Conservation (phyloP, 2,888 invertebrate species). For the Zhuqinia jingwanae region DNA sequence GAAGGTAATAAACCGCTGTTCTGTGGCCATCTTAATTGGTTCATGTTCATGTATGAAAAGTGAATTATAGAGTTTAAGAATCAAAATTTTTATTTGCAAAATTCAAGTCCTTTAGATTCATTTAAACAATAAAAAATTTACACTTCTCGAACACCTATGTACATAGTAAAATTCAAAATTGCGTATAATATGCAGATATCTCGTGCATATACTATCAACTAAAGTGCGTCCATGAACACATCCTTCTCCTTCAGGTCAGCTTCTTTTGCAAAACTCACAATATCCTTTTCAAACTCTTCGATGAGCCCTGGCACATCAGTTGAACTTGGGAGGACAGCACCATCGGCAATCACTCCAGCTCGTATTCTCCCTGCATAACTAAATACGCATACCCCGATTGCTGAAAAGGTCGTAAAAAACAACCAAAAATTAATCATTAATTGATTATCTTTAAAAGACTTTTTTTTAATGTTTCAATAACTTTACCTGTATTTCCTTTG, state of each 20-base stretch:
- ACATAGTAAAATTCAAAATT: not conserved
- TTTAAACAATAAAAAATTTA: too few species aligned
- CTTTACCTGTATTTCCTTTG: constrained; percentile 76
- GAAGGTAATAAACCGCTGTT: too few species aligned
- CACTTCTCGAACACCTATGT: too few species aligned
- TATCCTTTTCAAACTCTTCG: constrained; percentile 75
- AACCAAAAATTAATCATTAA: too few species aligned
- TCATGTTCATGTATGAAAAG: too few species aligned
- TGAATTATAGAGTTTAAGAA: too few species aligned
- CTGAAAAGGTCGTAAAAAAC: constrained; percentile 51
- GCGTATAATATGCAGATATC: not conserved
- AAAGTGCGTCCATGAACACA: constrained; percentile 65
- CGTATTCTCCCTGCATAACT: constrained; percentile 77
- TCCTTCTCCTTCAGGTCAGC: constrained; percentile 61
- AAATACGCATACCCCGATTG: constrained; percentile 77
- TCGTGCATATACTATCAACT: not conserved
- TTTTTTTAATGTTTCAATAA: not conserved
- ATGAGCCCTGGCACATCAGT: constrained; percentile 71
- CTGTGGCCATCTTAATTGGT: too few species aligned
- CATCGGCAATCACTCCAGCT: constrained; percentile 74
- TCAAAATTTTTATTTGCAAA: too few species aligned
- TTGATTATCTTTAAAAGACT: too few species aligned
- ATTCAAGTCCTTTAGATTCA: too few species aligned
- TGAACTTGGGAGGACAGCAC: constrained; percentile 72
- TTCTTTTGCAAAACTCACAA: constrained; percentile 69